Percentiles rank a stretch among this genome's conserved stretches.
Conservation (phyloP, 2,113 vertebrate species). For the Leucoraja erinaceus region DNA sequence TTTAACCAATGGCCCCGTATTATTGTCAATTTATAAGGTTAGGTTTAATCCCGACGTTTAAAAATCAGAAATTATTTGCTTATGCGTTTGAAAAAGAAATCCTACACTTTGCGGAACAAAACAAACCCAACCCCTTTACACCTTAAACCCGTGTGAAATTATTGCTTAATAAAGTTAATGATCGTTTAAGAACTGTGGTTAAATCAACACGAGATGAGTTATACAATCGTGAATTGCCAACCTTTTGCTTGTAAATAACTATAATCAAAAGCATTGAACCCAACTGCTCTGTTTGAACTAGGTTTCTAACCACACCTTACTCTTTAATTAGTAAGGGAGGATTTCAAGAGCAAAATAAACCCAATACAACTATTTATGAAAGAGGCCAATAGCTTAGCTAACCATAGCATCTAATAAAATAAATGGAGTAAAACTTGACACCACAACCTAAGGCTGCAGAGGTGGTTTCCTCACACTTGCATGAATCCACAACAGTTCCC, state of each 20-base stretch:
- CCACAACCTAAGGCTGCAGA: neutral
- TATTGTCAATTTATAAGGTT: neutral
- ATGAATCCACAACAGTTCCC: conserved; percentile 10
- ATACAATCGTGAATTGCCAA: neutral
- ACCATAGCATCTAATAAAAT: neutral
- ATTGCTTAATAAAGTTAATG: neutral
- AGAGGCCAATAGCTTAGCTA: neutral
- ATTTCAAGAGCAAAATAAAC: conserved; percentile 30
- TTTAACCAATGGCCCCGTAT: neutral
- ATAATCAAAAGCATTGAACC: conserved; percentile 3
- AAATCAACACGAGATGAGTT: neutral
- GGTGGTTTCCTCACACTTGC: neutral
- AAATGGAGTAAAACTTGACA: neutral
- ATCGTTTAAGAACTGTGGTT: conserved; percentile 12
- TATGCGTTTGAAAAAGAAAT: neutral
- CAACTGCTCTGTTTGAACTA: neutral
- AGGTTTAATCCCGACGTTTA: neutral
- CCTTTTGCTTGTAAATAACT: conserved; percentile 1
- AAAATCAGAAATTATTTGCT: neutral
- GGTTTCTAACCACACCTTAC: conserved; percentile 29
- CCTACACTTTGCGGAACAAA: neutral
- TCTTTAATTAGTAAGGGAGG: conserved; percentile 5
- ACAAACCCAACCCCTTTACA: neutral
- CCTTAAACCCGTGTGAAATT: conserved; percentile 14
- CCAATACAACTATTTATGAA: neutral